A percentile compares a stretch with the other conserved stretches of the same genome.
phyloP scores from a whole-genome alignment of 2,888 invertebrate species.

The Scotopteryx bipunctaria region DNA sequence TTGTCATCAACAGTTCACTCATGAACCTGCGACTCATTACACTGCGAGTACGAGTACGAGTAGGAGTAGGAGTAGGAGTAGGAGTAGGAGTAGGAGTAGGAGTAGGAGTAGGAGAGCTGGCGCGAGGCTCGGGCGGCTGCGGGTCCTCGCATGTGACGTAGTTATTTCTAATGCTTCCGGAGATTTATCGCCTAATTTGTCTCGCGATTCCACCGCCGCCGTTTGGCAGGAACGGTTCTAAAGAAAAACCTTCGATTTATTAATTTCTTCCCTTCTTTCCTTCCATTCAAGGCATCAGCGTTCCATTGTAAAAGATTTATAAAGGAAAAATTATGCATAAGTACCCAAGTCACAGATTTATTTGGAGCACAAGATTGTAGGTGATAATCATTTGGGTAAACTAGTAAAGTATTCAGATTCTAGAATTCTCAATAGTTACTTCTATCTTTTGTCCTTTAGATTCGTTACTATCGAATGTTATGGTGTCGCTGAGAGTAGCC shows the following conservation, averaged over 20 bases:
- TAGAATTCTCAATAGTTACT: too few species aligned
- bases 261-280: slow-evolving; percentile 27
- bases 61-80: too few species aligned
- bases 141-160: slow-evolving; percentile 29
- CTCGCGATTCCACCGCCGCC: slow-evolving; percentile 13
- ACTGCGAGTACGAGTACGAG: too few species aligned
- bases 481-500: neutral
- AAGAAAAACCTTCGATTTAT: slow-evolving; percentile 38
- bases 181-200: slow-evolving; percentile 42
- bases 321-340: slow-evolving; percentile 30
- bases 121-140: neutral
- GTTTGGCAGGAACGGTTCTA: slow-evolving; percentile 28
- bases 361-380: neutral
- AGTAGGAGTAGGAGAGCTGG: too few species aligned
- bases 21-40: too few species aligned
- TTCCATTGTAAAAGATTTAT: slow-evolving; percentile 30
- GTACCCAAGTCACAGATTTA: slow-evolving; percentile 24
- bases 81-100: too few species aligned
- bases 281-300: slow-evolving; percentile 2
- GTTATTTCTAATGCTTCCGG: slow-evolving; percentile 26
- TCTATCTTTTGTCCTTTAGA: neutral
- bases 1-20: too few species aligned
- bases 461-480: neutral
- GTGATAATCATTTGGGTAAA: neutral
- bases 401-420: too few species aligned